These are phyloP conservation scores for Epirrhoe tristata DNA, from an alignment of 2,888 invertebrate species.

Conservation along the genomic window DNA sequence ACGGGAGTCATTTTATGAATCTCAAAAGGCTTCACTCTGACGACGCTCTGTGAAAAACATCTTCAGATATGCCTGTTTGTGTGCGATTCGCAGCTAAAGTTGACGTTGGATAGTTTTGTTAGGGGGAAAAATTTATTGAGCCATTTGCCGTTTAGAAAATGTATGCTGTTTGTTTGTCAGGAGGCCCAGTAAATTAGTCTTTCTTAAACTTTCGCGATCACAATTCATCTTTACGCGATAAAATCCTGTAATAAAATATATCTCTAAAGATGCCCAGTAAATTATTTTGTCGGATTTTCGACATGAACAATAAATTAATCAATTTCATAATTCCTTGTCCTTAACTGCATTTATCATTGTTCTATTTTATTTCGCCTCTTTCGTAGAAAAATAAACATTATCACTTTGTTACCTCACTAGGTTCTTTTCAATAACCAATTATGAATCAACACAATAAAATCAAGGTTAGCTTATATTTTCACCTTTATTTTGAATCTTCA, in stretches of 20 bases:
- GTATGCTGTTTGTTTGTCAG: conserved; percentile 39
- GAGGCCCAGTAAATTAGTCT: conserved; percentile 23
- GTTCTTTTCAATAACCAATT: not conserved
- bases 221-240: too few relatives aligned
- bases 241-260: too few relatives aligned
- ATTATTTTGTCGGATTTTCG: conserved; percentile 18
- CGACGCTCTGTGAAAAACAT: conserved; percentile 42
- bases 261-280: conserved; percentile 20
- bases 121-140: conserved; percentile 42
- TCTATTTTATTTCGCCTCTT: too few relatives aligned
- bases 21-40: conserved; percentile 46
- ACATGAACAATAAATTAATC: conserved; percentile 5
- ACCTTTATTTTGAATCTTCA: not conserved
- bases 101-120: conserved; percentile 40
- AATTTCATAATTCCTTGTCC: too few relatives aligned
- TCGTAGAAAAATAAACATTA: too few relatives aligned
- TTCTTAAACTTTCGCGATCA: too few relatives aligned
- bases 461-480: not conserved
- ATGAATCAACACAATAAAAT: too few relatives aligned
- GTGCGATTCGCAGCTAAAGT: conserved; percentile 40
- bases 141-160: conserved; percentile 45
- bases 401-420: too few relatives aligned
- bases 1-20: conserved; percentile 46
- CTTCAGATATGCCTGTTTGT: conserved; percentile 45
- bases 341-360: too few relatives aligned